A percentile compares a stretch with the other conserved stretches of the same genome.
phyloP scores from a whole-genome alignment of 1,140 invertebrate genomes.

The Homalodisca vitripennis region DNA sequence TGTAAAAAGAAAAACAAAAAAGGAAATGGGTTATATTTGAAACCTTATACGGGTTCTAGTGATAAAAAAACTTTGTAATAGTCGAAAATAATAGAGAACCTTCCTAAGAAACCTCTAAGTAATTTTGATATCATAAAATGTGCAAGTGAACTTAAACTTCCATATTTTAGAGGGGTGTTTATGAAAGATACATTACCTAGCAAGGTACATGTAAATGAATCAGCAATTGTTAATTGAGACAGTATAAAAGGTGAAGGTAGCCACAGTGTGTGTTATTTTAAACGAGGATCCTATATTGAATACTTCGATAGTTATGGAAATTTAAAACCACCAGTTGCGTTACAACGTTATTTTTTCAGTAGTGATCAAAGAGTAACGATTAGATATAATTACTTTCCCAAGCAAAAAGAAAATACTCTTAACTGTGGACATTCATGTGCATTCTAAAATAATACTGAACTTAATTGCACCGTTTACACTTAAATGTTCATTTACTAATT shows the following conservation, averaged over 20 bases:
- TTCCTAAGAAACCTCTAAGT: conserved; percentile 17
- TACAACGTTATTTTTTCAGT: conserved; percentile 2
- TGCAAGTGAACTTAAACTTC: conserved; percentile 24
- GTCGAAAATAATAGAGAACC: background rate
- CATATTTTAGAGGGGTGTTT: conserved; percentile 36
- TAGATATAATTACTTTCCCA: conserved; percentile 15
- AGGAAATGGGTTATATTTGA: conserved; percentile 30
- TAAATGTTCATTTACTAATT: no score
- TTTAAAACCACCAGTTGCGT: conserved; percentile 3
- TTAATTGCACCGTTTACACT: no score
- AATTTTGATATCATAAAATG: background rate
- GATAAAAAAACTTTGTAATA: background rate
- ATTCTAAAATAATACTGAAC: no score
- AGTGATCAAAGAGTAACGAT: background rate
- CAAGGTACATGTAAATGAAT: conserved; percentile 40
- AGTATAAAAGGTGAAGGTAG: conserved; percentile 39
- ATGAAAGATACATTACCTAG: conserved; percentile 30
- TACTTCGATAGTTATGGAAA: conserved; percentile 28
- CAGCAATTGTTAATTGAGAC: conserved; percentile 45
- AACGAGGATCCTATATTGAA: conserved; percentile 26
- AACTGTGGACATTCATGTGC: conserved; percentile 22
- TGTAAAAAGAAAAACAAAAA: conserved; percentile 17
- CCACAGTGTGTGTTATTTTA: conserved; percentile 46
- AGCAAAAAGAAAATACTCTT: conserved; percentile 7
- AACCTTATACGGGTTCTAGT: conserved; percentile 21